Evolutionary conservation across 2,113 vertebrate genomes (phyloP), one percentile per base, ranked within the genome.

Genomic region (Rhagologus leucostigma): DNA sequence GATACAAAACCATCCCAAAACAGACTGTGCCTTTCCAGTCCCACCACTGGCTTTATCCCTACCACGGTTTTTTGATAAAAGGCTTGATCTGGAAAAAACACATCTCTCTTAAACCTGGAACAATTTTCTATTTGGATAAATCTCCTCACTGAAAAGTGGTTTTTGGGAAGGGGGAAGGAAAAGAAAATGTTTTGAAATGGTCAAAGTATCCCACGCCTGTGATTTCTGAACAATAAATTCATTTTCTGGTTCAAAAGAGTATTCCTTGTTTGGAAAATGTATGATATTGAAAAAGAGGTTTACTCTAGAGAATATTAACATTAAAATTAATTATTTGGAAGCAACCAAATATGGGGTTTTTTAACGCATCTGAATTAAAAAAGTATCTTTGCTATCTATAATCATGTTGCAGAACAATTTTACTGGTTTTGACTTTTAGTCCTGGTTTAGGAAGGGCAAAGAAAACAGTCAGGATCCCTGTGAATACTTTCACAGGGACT

Each of bases 101-200:
- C 7, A 6, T 23, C 22, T 79, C 15, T 84, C 6, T 75, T 39
- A 79, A 83, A 69, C 15, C 41, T 47, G 35, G 42, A 75, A 67
- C 13, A 37, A 11, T 78, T 84, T 84, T 75, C 22, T n/a, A 8
- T 65, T 95, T 92, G 41, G 70, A 53, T 76, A 15, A 2, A 7
- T 90, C 29, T 79, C 41, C 20, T 26, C 32, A 16, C 9, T 90
- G 46, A 65, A 88, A 85, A 86, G 49, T 20, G 26, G 0, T 37
- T 67, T 89, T 60, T n/a, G 62, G n/a, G 82, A 90, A 75, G 37
- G 11, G 16, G 7, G 2, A 91, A 95, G n/a, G 67, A 90, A 84
- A 91, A 73, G 13, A 85, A 94, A 92, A 77, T 67, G 30, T 80
- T 94, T 93, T 80, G 22, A 86, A 92, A 84, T 57, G 12, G 42